These are phyloP conservation scores for Falco rusticolus DNA, from an alignment of 2,797 vertebrate species.

Conservation along the genomic window DNA sequence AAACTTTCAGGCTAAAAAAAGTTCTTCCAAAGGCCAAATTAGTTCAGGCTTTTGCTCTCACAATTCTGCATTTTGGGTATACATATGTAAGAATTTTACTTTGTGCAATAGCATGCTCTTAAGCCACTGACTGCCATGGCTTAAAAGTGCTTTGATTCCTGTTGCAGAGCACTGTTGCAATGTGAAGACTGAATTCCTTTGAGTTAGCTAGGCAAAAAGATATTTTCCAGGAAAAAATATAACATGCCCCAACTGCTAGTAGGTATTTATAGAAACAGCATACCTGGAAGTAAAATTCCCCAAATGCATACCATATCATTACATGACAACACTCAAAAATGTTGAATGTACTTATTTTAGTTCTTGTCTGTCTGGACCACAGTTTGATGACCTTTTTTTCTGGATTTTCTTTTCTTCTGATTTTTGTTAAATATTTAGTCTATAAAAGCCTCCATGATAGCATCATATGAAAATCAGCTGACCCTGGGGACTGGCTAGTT, in stretches of 20 bases:
- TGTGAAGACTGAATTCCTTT: neutral
- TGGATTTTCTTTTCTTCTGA: neutral
- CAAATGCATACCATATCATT: neutral
- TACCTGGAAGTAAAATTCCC: neutral
- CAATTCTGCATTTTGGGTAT: neutral
- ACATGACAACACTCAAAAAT: neutral
- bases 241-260: neutral
- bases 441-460: neutral
- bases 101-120: neutral
- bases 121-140: neutral
- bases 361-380: neutral
- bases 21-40: neutral
- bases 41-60: neutral
- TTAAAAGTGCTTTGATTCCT: neutral
- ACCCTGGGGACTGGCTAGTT: neutral
- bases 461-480: neutral
- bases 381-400: neutral
- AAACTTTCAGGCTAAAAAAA: neutral
- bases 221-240: rapidly evolving
- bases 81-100: neutral
- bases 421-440: neutral
- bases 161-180: neutral
- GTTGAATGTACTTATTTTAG: neutral
- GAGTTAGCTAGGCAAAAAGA: neutral
- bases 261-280: neutral